Base-by-base conservation (phyloP, 2,113 vertebrate species). In the Nycticorax nycticorax region DNA sequence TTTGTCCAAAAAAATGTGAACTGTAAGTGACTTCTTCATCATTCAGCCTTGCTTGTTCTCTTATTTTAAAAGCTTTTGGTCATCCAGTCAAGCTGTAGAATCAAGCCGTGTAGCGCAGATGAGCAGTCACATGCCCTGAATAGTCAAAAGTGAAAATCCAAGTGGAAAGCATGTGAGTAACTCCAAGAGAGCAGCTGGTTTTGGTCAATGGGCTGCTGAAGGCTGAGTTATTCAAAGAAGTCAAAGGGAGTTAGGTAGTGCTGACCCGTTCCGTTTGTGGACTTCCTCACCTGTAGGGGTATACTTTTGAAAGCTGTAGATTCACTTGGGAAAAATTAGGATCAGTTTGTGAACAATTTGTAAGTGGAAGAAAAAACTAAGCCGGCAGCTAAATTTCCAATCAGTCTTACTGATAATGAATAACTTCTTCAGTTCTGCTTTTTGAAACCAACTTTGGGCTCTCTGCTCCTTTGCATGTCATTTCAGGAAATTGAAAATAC, bases 1-100 rank as follows among this genome's bases (percentile, higher is more conserved):
- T 96, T 95, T 93, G 82, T 96, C 88, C 55, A 79, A 74, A 97
- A 94, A 83, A 73, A 66, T 6, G 71, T 95, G 97, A 97, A 92
- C 92, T 94, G 77, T 62, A 84, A 87, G 62, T 96, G 93, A 95
- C 91, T 89, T 76, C 80, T 95, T 95, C 50, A 75, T 90, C 79
- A 53, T 87, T 94, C 71, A 93, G 47, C 56, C 41, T 78, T 67
- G 23, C 82, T 89, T 85, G 27, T 83, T 79, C 60, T 88, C 59
- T 55, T 55, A 9, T 19, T 92, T 94, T 94, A 88, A 79, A 94
- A 92, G 82, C 39, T n/a, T 87, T 93, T 62, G 62, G 63, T 95
- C 69, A 89, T 80, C 27, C 23, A 71, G 39, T 73, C 1, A 10
- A 6, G 1, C 57, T 90, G 52, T 47, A 87, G 77, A 84, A 69